Conservation (phyloP, 1,140 invertebrate species). For the Colletes gigas region DNA sequence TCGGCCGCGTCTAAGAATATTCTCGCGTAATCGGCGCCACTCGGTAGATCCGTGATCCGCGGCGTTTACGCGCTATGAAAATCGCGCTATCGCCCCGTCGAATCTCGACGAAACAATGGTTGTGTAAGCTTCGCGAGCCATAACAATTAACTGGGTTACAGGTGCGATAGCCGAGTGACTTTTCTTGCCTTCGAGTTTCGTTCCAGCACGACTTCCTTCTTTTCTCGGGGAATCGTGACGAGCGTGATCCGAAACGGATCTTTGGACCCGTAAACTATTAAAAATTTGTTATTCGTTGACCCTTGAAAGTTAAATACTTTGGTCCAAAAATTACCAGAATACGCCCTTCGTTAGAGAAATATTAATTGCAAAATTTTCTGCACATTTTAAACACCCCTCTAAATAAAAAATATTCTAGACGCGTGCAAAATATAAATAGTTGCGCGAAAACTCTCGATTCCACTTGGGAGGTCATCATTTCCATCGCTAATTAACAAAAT, state of each 20-base stretch:
- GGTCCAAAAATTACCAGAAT: no score
- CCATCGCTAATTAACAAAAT: slow-evolving; percentile 31
- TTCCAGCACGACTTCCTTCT: not conserved
- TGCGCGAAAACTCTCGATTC: no score
- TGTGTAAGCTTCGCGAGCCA: slow-evolving; percentile 46
- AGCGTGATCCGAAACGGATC: not conserved
- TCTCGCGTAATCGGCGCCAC: slow-evolving; percentile 1
- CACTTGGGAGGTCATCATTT: not conserved
- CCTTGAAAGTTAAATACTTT: no score
- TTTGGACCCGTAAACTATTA: not conserved
- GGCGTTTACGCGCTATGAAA: slow-evolving; percentile 28
- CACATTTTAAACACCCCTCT: no score
- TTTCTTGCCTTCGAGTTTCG: not conserved
- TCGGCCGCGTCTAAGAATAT: slow-evolving; percentile 32
- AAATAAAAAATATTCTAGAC: no score
- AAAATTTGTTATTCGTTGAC: no score
- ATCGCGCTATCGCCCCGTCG: slow-evolving; percentile 31
- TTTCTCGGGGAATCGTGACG: not conserved
- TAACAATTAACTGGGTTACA: slow-evolving; percentile 69
- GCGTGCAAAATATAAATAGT: no score
- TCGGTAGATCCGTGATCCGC: slow-evolving; percentile 9
- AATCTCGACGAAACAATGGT: slow-evolving; percentile 51
- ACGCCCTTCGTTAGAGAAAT: no score
- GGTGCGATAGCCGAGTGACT: slow-evolving; percentile 54
- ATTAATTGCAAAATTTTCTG: no score